Evolutionary conservation across 1,140 invertebrate species (phyloP).

Genomic region (Camponotus vicinus): DNA sequence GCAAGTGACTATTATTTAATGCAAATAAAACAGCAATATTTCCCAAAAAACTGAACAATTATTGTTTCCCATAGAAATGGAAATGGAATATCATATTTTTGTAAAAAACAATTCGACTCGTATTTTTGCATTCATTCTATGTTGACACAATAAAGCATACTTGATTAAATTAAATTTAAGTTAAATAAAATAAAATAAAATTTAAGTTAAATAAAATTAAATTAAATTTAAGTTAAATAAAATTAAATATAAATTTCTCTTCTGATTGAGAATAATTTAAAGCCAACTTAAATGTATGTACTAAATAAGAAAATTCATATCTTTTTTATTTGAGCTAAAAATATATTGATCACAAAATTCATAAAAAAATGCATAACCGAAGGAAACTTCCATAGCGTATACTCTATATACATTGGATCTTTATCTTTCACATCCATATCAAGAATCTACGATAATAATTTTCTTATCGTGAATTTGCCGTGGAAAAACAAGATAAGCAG

Average conservation of each 20-base stretch:
- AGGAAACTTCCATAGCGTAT: background rate
- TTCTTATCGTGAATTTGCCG: slow-evolving; percentile 45
- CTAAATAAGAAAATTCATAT: background rate
- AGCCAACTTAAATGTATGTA: background rate
- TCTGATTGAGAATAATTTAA: background rate
- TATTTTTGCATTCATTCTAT: background rate
- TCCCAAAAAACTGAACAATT: background rate
- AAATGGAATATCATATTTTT: background rate
- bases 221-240: background rate
- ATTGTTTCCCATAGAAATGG: background rate
- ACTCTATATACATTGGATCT: background rate
- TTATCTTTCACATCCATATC: slow-evolving; percentile 7
- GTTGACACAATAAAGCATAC: background rate
- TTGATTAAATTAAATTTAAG: background rate
- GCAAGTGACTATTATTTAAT: slow-evolving; percentile 28
- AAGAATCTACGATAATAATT: slow-evolving; percentile 22
- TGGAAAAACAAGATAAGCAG: slow-evolving; percentile 25
- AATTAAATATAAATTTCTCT: background rate
- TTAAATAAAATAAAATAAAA: background rate
- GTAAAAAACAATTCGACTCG: background rate
- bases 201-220: background rate
- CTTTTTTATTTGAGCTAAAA: background rate
- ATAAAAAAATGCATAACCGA: background rate
- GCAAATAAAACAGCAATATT: slow-evolving; percentile 7
- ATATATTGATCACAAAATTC: background rate